Evolutionary conservation across 2,113 vertebrate species (phyloP), one percentile per base, ranked within the genome.

Genomic region (Dicentrarchus labrax): DNA sequence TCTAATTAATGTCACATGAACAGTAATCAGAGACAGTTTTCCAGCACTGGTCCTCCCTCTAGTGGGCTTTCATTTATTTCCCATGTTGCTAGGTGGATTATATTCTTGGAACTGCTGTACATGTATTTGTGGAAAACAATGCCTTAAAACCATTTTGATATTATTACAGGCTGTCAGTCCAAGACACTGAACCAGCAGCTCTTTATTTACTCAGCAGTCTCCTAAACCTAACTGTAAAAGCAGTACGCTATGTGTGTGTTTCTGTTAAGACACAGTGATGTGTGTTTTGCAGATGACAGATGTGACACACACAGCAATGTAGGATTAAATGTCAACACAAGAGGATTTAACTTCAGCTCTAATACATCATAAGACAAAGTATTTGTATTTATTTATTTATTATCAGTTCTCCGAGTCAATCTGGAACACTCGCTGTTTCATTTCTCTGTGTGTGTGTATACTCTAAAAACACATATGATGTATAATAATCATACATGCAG

Each of bases 281-380:
- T 24, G 41, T 70, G 38, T 77, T 45, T 16, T 56, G 22, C 47
- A 47, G 57, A 57, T 38, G 22, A 78, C 78, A 88, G 81, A 81
- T 90, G 64, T 61, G 64, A 60, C 74, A 85, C 78, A 84, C 60
- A 54, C 53, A 15, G 8, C 72, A 54, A 13, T 67, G 48, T 43
- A 38, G 56, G 94, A 95, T 94, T 94, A 93, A 78, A 86, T 85
- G 71, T 70, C 38, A 78, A 71, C 61, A 57, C 82, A 90, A 86
- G 83, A 83, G 91, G 91, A 94, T 94, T 94, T 86, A 19, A 88
- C 67, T 88, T 88, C 19, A 75, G 82, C 83, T 86, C 80, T 77
- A 86, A 92, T 86, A 82, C 79, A 88, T 47, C 24, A n/a, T 66
- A 50, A 59, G 45, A 75, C 39, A 62, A 21, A 24, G 19, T 66